Conservation (phyloP, 2,797 vertebrate genomes). For the Rachycentron canadum region DNA sequence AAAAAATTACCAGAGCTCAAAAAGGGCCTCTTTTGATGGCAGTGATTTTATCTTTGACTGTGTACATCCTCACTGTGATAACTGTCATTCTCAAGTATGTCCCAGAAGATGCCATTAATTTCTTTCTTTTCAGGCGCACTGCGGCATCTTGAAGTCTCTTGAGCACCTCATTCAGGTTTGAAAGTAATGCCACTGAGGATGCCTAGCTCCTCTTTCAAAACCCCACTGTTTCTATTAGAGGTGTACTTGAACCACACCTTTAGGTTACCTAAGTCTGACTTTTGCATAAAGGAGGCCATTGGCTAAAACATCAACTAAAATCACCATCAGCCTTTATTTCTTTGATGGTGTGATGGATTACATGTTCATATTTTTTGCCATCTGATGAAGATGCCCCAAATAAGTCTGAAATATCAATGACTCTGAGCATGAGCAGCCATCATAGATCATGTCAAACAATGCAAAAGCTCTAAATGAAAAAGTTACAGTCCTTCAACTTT, state of each 20-base stretch:
- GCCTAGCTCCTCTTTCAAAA: no score
- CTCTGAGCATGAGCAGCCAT: no score
- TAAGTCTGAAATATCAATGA: no score
- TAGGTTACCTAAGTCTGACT: no score
- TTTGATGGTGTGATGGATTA: background rate
- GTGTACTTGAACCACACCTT: no score
- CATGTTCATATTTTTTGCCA: background rate
- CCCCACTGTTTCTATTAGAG: no score
- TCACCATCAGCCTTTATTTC: no score
- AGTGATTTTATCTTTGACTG: slow-evolving; percentile 34
- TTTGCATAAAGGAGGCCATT: no score
- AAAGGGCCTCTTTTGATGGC: slow-evolving; percentile 10
- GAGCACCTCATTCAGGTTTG: slow-evolving; percentile 3
- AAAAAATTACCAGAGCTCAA: background rate
- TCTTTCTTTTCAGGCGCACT: slow-evolving; percentile 5
- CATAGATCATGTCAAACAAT: slow-evolving; percentile 2
- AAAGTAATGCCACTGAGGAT: background rate
- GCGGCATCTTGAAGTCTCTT: slow-evolving; percentile 10
- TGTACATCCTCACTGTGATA: no score
- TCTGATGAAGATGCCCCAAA: background rate
- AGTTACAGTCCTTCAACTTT: slow-evolving; percentile 3
- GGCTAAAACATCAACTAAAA: no score
- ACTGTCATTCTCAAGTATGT: slow-evolving; percentile 9
- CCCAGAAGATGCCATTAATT: background rate
- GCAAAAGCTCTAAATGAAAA: background rate